A percentile compares a stretch with the other conserved stretches of the same genome.
These are phyloP conservation scores for Philaethria dido DNA, from an alignment of 2,888 invertebrate species.

Conservation along the genomic window DNA sequence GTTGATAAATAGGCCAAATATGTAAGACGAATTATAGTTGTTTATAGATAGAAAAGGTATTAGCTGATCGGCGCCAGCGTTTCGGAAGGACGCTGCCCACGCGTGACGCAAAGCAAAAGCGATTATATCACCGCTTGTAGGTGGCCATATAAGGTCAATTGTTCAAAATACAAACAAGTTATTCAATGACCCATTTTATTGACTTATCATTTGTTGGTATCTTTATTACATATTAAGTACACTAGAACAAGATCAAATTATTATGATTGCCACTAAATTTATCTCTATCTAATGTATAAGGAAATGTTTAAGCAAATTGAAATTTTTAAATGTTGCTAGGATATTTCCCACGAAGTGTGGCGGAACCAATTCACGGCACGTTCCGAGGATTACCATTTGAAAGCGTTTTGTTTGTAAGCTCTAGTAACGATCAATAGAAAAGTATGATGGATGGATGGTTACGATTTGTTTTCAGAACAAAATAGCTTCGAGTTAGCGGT, in stretches of 20 bases:
- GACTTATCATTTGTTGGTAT: slow-evolving; percentile 28
- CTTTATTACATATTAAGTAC: slow-evolving; percentile 4
- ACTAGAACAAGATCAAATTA: background rate
- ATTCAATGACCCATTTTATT: slow-evolving; percentile 49
- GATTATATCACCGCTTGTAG: slow-evolving; percentile 81
- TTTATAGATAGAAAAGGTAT: slow-evolving; percentile 48
- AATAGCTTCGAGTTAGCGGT: slow-evolving; percentile 73
- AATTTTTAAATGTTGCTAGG: slow-evolving; percentile 40
- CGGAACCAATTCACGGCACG: slow-evolving; percentile 79
- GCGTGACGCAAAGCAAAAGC: slow-evolving; percentile 64
- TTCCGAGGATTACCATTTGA: slow-evolving; percentile 79
- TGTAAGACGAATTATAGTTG: slow-evolving; percentile 44
- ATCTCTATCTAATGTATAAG: slow-evolving; percentile 3
- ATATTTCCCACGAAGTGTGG: slow-evolving; percentile 71
- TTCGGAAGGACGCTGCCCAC: slow-evolving; percentile 77
- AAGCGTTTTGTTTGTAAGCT: slow-evolving; percentile 79
- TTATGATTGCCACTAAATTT: background rate
- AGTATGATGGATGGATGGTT: slow-evolving; percentile 76
- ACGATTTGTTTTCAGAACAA: slow-evolving; percentile 79
- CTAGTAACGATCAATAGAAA: slow-evolving; percentile 75
- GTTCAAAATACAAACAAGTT: slow-evolving; percentile 60
- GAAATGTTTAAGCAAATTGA: slow-evolving; percentile 34
- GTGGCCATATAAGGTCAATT: slow-evolving; percentile 82
- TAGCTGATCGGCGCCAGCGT: slow-evolving; percentile 57
- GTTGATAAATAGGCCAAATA: slow-evolving; percentile 31